Evolutionary conservation across 2,797 vertebrate species (phyloP).

Genomic region (Apodemus agrarius): DNA sequence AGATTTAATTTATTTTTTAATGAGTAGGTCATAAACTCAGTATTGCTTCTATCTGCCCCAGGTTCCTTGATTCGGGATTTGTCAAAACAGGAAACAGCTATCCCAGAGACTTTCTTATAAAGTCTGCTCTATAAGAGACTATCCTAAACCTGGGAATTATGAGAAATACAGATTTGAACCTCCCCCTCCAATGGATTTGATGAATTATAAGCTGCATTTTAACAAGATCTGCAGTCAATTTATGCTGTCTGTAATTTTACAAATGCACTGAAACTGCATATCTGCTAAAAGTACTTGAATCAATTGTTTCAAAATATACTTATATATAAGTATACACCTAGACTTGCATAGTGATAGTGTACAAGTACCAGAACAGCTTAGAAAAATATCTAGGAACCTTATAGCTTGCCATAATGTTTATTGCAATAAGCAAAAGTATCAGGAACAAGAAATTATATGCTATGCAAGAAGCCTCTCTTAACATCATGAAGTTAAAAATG

Average conservation of each 20-base stretch:
- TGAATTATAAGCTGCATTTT: too few relatives aligned
- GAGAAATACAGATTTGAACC: not conserved
- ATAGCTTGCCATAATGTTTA: not conserved
- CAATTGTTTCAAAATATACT: not conserved
- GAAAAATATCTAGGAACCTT: not conserved
- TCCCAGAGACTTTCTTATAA: not conserved
- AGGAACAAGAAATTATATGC: not conserved
- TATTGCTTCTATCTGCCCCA: not conserved
- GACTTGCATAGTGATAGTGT: not conserved
- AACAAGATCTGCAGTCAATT: not conserved
- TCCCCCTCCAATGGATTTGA: too few relatives aligned
- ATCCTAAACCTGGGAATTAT: not conserved
- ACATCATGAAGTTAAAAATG: not conserved
- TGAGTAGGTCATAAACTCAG: not conserved
- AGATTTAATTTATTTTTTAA: conserved; percentile 27
- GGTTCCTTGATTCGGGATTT: not conserved
- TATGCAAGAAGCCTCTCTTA: not conserved
- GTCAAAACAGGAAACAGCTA: not conserved
- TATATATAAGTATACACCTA: not conserved
- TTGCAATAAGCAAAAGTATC: conserved; percentile 37
- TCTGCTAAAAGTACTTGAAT: not conserved
- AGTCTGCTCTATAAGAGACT: not conserved
- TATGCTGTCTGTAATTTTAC: not conserved
- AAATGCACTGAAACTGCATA: not conserved
- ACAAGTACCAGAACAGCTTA: not conserved